Evolutionary conservation across 2,797 vertebrate genomes (phyloP), one percentile per base, ranked within the genome.

Genomic region (Malurus leucopterus): DNA sequence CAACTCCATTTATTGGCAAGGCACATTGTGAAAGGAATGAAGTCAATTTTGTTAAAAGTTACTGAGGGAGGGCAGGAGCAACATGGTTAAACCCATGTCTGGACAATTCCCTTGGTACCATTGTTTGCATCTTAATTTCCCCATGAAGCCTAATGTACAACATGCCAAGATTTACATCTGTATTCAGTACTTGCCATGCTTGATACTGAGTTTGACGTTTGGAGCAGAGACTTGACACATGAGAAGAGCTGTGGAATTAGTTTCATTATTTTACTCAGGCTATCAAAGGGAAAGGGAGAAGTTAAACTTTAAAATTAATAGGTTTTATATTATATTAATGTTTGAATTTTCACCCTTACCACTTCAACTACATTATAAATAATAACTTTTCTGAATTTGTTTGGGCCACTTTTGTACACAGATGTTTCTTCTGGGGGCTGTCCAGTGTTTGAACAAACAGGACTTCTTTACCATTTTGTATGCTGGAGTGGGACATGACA

Each of bases 71-170:
- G 76, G 90, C 75, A 72, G 44, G 44, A 86, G 72, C 29, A 78
- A 49, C 40, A 78, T 78, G 89, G 83, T 91, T 93, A 90, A 91
- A 81, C 20, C 38, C 38, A 5, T 50, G 85, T 94, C 87, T 81
- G 93, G 47, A 72, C 58, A 81, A 85, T 83, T 93, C 88, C 73
- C 86, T 72, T 49, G 58, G 16, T 85, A 49, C 38, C 0, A 0
- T 67, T 90, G 62, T 81, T 83, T 89, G 82, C 84, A 75, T 95
- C 54, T 70, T 90, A 70, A 86, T 91, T 94, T 90, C 64, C 65
- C 59, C 62, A 30, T 43, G 82, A 87, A 86, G 34, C 17, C 67
- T 69, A 83, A 91, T 92, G 90, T 92, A 90, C 67, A 90, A 46
- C 41, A 54, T 65, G 23, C 32, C 49, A n/a, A 14, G 75, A 51